Evolutionary conservation across 1,140 invertebrate genomes (phyloP).

Genomic region (Eumeta japonica): DNA sequence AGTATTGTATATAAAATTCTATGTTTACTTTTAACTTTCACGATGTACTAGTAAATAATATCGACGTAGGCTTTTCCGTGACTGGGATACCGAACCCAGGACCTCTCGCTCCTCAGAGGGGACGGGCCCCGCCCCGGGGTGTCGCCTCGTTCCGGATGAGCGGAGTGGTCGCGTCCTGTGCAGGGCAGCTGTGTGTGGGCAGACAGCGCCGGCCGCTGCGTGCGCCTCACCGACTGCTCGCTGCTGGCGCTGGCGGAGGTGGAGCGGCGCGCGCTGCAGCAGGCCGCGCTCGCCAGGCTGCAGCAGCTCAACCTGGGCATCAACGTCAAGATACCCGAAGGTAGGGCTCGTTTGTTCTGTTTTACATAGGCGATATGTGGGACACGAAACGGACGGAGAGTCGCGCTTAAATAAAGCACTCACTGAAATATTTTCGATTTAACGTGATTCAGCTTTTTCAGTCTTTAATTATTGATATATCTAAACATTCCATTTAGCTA

Average conservation of each 20-base stretch:
- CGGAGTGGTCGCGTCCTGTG: conserved; percentile 50
- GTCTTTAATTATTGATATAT: too few species aligned
- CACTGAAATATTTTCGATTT: too few species aligned
- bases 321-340: conserved; percentile 61
- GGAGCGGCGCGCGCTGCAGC: conserved; percentile 77
- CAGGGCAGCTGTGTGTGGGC: conserved; percentile 85
- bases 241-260: conserved; percentile 76
- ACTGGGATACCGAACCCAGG: too few species aligned
- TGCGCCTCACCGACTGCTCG: conserved; percentile 69
- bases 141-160: too few species aligned
- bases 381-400: background rate
- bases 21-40: conserved; percentile 4
- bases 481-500: too few species aligned
- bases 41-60: too few species aligned
- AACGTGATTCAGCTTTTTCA: too few species aligned
- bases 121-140: too few species aligned
- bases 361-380: background rate
- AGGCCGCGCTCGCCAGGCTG: conserved; percentile 82
- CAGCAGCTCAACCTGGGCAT: conserved; percentile 84
- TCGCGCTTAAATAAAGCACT: too few species aligned
- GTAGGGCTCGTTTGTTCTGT: conserved; percentile 20
- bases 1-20: conserved; percentile 2
- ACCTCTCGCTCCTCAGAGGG: too few species aligned
- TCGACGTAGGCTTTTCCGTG: too few species aligned
- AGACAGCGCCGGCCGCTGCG: conserved; percentile 71